Base-by-base conservation (phyloP, 1,140 invertebrate genomes). In the Archegozetes longisetosus region DNA sequence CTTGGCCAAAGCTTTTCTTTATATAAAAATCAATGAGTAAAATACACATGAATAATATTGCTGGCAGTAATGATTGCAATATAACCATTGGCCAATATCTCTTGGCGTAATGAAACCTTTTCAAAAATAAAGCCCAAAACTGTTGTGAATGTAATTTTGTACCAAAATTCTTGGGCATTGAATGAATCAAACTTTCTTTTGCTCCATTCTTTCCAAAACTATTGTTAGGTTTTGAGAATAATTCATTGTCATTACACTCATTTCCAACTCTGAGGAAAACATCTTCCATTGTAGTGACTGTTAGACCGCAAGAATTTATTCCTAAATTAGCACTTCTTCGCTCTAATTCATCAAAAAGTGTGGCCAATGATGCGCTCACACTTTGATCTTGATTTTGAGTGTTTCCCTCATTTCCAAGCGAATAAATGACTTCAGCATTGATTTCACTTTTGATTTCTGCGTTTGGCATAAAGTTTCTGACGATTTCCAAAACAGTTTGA, bases 231-330 rank as follows among this genome's bases (percentile, higher is more conserved):
- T n/a, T n/a, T n/a, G n/a, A n/a, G n/a, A n/a, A n/a, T n/a, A n/a
- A n/a, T 14, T 20, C 12, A n/a, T n/a, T n/a, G 46, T 47, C 14
- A 29, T 46, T 20, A 3, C 12, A 26, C 53, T 61, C 60, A 14
- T 47, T 27, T 2, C 26, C 61, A 25, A 64, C 62, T 84, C 82
- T 85, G 20, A 90, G 68, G 68, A 90, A 90, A 12, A 91, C 86
- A 73, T 90, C 85, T 69, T 91, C 87, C 66, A 91, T 76, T 0
- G 86, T 88, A 12, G 85, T 85, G 2, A 85, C 77, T 0, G 84
- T 84, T 0, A 87, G 79, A 1, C 86, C 86, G 63, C 85, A 84
- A 24, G 82, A 83, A 23, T 78, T 74, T 50, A 91, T 80, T 0
- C 81, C 81, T 4, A 88, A 69, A 28, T 76, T 65, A 0, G 70